phyloP scores from a whole-genome alignment of 2,888 invertebrate species.

The Melipona bicolor region DNA sequence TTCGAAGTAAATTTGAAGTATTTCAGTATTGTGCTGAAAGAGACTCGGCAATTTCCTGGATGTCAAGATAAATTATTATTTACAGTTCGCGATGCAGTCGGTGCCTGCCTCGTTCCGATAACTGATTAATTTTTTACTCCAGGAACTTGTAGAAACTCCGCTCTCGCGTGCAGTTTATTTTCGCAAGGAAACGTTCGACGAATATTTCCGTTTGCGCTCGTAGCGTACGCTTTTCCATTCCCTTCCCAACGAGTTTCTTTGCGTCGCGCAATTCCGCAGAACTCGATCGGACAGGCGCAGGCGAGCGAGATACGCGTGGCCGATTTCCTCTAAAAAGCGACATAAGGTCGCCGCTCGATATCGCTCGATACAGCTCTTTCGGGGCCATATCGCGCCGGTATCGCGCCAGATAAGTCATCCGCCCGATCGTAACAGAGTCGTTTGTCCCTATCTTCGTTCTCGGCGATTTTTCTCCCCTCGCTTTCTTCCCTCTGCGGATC shows the following conservation, averaged over 20 bases:
- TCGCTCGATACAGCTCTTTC: conserved; percentile 54
- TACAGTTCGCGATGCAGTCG: not conserved
- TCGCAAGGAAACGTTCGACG: no score
- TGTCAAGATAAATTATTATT: not conserved
- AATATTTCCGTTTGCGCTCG: not conserved
- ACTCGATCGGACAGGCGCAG: conserved; percentile 10
- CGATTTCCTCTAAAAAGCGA: conserved; percentile 54
- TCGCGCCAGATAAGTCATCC: conserved; percentile 48
- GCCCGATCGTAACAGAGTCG: conserved; percentile 32
- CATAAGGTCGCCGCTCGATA: conserved; percentile 65
- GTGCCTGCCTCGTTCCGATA: not conserved
- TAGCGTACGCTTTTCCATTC: not conserved
- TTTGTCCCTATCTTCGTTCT: conserved; percentile 43
- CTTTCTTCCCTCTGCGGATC: not conserved
- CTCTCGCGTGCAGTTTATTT: not conserved
- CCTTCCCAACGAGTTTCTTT: not conserved
- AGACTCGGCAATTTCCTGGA: not conserved
- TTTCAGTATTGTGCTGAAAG: not conserved
- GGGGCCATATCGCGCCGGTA: conserved; percentile 64
- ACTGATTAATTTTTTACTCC: not conserved
- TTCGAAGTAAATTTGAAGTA: not conserved
- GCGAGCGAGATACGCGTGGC: conserved; percentile 7
- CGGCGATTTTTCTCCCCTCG: not conserved
- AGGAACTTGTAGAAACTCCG: no score
- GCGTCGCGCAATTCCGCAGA: not conserved